Base-by-base conservation (phyloP, 2,888 invertebrate species). In the Marasmarcha lunaedactyla region DNA sequence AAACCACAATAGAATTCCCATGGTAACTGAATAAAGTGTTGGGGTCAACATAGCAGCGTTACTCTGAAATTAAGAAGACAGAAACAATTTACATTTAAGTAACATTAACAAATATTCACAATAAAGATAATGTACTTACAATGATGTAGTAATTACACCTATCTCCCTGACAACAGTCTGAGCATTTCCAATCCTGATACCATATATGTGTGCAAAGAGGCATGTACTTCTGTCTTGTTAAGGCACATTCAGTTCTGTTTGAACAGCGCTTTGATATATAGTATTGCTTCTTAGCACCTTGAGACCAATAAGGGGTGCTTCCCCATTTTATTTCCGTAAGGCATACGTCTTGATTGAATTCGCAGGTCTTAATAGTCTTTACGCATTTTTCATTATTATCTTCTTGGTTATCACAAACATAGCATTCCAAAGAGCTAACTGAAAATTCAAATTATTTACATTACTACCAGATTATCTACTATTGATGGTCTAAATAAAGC, bases 161-260 rank as follows among this genome's bases (percentile, higher is more conserved):
- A 70, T 98, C 97, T 37, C 97, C 97, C 59, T 92, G 92, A 63
- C 98, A 98, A 71, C 97, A 98, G 66, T 97, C 96, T 0, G 94
- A 91, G 73, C 97, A 98, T 48, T 91, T 90, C 98, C 97, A 98
- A 73, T 98, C 97, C 61, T 95, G 91, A 60, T 97, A 98, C 96
- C 94, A 94, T 53, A 96, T 93, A 57, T 94, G 90, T 1, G 94
- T 93, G 58, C 96, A 97, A 43, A 89, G 85, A 5, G 87, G 87
- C 90, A 91, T 93, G 54, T 89, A 88, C 30, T 85, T 84, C 41
- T 86, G 87, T 43, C 92, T 86, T 38, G 88, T 88, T 43, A 84
- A 83, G 14, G 91, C 90, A 65, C 98, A 98, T 47, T 89, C 87
- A 0, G 88, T 87, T 63, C 90, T 91, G 0, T 91, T 90, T 9